Conservation (phyloP, 2,888 invertebrate species). For the Tyria jacobaeae region DNA sequence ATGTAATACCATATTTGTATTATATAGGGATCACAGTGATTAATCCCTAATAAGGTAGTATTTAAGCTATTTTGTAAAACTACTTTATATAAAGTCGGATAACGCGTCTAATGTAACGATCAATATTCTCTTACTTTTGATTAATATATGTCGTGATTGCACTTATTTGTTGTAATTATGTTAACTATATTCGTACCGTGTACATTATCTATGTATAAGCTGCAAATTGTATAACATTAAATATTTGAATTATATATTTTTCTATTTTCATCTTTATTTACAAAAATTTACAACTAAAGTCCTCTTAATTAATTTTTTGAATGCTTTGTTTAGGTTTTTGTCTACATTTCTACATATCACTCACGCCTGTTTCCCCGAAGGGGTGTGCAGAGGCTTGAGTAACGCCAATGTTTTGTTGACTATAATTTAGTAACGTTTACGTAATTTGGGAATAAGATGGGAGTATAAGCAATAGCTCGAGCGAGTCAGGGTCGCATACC, state of each 20-base stretch:
- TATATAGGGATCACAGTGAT: not conserved
- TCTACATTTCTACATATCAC: too few species aligned
- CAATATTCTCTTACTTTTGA: constrained; percentile 19
- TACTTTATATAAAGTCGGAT: constrained; percentile 25
- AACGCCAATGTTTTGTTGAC: too few species aligned
- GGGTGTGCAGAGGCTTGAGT: too few species aligned
- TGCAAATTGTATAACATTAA: constrained; percentile 79
- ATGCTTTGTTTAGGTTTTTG: too few species aligned
- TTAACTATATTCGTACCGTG: constrained; percentile 63
- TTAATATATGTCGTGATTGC: constrained; percentile 33
- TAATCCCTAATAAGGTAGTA: constrained; percentile 8
- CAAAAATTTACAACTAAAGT: too few species aligned
- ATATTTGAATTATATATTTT: constrained; percentile 61
- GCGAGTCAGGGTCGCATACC: too few species aligned
- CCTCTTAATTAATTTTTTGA: too few species aligned
- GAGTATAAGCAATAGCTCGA: too few species aligned
- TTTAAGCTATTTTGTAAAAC: constrained; percentile 22
- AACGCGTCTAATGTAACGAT: constrained; percentile 16
- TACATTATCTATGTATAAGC: constrained; percentile 75
- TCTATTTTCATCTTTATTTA: not conserved
- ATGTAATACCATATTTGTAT: not conserved
- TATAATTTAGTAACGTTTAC: too few species aligned
- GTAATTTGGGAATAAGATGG: too few species aligned
- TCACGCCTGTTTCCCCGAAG: too few species aligned
- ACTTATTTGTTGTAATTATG: constrained; percentile 59